Evolutionary conservation across 2,888 invertebrate genomes (phyloP).

Genomic region (Phyllotreta striolata): DNA sequence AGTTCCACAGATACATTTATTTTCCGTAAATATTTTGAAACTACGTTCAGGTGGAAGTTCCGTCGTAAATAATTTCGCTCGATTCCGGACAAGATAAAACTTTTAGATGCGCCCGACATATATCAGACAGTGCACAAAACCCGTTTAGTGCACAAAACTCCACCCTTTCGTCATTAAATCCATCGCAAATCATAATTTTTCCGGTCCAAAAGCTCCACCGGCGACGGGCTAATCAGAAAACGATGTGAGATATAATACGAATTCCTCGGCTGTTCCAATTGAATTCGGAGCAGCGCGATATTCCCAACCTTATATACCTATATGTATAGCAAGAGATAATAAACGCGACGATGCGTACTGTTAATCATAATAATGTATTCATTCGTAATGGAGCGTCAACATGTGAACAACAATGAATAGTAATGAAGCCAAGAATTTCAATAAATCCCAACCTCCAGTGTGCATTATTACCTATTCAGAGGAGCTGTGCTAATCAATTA

Average conservation of each 20-base stretch:
- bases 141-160: too few species aligned
- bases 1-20: too few species aligned
- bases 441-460: constrained; percentile 38
- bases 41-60: too few species aligned
- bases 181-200: too few species aligned
- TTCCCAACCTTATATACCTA: constrained; percentile 19
- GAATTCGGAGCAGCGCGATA: constrained; percentile 14
- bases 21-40: too few species aligned
- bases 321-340: constrained; percentile 19
- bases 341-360: constrained; percentile 24
- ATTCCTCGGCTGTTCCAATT: background rate
- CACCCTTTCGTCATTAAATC: too few species aligned
- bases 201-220: too few species aligned
- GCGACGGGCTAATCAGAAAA: too few species aligned
- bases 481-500: constrained; percentile 37
- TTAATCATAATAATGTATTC: constrained; percentile 32
- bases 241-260: background rate
- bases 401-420: constrained; percentile 40
- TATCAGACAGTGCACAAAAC: too few species aligned
- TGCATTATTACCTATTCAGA: constrained; percentile 38
- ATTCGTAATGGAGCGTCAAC: constrained; percentile 30
- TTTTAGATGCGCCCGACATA: too few species aligned
- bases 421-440: constrained; percentile 40
- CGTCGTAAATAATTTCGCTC: too few species aligned
- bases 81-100: too few species aligned